Base-by-base conservation (phyloP, 2,888 invertebrate species). In the Morpho helenor region DNA sequence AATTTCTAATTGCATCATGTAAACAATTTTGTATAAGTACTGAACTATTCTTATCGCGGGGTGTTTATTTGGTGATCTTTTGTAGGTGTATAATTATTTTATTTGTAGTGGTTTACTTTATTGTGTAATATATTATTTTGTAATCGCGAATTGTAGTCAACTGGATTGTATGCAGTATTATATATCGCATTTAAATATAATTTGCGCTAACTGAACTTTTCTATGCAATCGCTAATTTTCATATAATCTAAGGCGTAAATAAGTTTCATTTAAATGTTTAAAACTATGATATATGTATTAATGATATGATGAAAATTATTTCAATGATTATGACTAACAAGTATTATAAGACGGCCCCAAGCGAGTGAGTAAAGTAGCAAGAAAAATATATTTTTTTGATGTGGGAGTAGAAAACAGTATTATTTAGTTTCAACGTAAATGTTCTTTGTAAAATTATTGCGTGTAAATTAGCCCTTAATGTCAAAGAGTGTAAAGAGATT, bases 241-340 rank as follows among this genome's bases (percentile, higher is more conserved):
- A 68, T 68, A 77, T 86, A 84, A 66, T 69, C 77, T 84, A 80
- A 68, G 69, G 77, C 76, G 70, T 82, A 80, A 82, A 45, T 46
- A 83, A 82, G 79, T 80, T 81, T 79, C 72, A 72, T 71, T 79
- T 82, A 85, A 70, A 84, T 82, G 82, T 81, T 82, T 82, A 76
- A 75, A 77, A 78, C 87, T 88, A 89, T 86, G 87, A 88, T 77
- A 87, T 88, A 83, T 87, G 76, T 84, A 69, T 69, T 73, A 82
- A 85, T 85, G 88, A 89, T 88, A 89, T 88, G 87, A 85, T 80
- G 73, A 77, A 82, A 82, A 80, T 78, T 79, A 82, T 79, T 75
- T 76, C 48, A 57, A 51, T 57, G 57, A 59, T 56, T 56, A 64
- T 44, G 50, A 58, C 50, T 59, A 57, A 51, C 22, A 59, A 49